Percentiles rank a stretch among this genome's conserved stretches.
phyloP scores from a whole-genome alignment of 1,140 invertebrate species.

The Globodera rostochiensis region DNA sequence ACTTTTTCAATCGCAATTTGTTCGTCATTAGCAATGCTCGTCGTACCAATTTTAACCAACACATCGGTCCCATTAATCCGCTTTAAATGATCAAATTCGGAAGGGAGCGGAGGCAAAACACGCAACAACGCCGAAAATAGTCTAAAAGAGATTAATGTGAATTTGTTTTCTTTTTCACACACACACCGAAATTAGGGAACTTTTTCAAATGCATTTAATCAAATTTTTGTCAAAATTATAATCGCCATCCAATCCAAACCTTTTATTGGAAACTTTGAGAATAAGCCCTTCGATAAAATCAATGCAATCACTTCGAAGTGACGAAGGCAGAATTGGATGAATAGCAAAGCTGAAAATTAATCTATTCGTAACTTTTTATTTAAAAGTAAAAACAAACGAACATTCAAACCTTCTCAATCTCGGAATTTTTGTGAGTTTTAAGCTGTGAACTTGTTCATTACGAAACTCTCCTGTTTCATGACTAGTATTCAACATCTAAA shows the following conservation, averaged over 20 bases:
- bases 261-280: conserved; percentile 12
- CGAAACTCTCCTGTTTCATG: neutral
- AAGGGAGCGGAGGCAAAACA: neutral
- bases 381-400: neutral
- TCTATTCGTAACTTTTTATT: neutral
- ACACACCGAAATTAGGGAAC: neutral
- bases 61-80: conserved; percentile 5
- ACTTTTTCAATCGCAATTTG: neutral
- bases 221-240: neutral
- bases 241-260: neutral
- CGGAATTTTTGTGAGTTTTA: neutral
- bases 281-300: conserved; percentile 2
- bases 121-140: neutral
- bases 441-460: neutral
- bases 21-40: neutral
- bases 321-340: conserved; percentile 20
- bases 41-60: conserved; percentile 9
- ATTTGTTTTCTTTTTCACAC: neutral
- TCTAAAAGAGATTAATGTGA: neutral
- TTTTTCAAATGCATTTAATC: too few species aligned
- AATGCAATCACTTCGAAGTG: neutral
- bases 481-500: neutral
- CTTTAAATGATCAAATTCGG: conserved; percentile 28
- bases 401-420: neutral
- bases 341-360: conserved; percentile 22